Conservation (phyloP, 2,888 invertebrate genomes). For the Lycocerus yunnanus region DNA sequence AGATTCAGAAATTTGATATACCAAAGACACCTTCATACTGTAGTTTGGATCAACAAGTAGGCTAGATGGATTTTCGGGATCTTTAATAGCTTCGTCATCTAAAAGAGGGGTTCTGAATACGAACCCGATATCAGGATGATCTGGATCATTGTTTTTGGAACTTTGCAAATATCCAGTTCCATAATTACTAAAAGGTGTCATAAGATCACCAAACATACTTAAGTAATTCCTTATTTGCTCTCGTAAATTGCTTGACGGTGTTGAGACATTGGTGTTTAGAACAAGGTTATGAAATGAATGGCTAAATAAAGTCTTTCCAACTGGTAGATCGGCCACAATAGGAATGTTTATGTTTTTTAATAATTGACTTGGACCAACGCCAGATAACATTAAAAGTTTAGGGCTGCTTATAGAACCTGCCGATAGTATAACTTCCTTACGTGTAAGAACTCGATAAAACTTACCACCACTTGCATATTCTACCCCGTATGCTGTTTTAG, state of each 20-base stretch:
- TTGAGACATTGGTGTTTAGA: not conserved
- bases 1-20: not conserved
- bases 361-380: conserved; percentile 58
- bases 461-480: conserved; percentile 51
- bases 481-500: conserved; percentile 55
- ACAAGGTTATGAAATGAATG: not conserved
- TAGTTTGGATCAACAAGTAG: not conserved
- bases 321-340: conserved; percentile 58
- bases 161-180: not conserved
- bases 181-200: not conserved
- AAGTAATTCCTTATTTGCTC: not conserved
- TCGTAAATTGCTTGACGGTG: not conserved
- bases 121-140: not conserved
- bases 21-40: not conserved
- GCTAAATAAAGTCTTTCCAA: conserved; percentile 46
- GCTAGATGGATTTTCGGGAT: no score
- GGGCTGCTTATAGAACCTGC: conserved; percentile 74
- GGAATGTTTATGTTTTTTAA: conserved; percentile 52
- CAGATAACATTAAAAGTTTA: conserved; percentile 77
- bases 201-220: not conserved
- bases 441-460: conserved; percentile 51
- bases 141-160: not conserved
- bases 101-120: not conserved
- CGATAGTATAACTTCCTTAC: conserved; percentile 64
- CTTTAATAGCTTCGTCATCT: not conserved